Percentiles rank a stretch among this genome's conserved stretches.
These are phyloP conservation scores for Heliornis fulica DNA, from an alignment of 2,113 vertebrate species.

Conservation along the genomic window DNA sequence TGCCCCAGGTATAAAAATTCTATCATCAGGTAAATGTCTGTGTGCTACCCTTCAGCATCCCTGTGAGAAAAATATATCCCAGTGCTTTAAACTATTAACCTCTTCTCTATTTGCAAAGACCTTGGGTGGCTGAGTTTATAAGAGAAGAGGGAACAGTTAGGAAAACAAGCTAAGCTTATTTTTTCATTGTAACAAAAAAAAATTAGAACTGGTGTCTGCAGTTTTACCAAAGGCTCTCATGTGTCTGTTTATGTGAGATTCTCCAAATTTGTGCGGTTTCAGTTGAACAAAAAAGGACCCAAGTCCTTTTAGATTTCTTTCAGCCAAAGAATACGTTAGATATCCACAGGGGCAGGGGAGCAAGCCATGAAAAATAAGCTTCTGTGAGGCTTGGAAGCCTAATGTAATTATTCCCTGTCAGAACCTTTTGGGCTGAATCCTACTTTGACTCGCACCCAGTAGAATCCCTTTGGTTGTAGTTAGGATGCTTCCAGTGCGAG, in stretches of 20 bases:
- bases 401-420: constrained; percentile 5
- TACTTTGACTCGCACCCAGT: background rate
- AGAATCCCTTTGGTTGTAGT: background rate
- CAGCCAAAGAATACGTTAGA: constrained; percentile 31
- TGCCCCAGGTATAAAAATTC: background rate
- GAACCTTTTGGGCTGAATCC: constrained; percentile 1
- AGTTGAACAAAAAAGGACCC: background rate
- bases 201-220: constrained; percentile 30
- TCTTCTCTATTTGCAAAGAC: constrained; percentile 2
- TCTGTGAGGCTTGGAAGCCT: constrained; percentile 51
- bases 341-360: constrained; percentile 26
- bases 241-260: constrained; percentile 53
- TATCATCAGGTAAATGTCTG: background rate
- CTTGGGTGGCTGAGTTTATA: background rate
- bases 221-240: constrained; percentile 25
- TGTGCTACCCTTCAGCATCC: background rate
- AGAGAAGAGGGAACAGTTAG: constrained; percentile 10
- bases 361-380: constrained; percentile 63
- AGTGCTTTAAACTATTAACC: constrained; percentile 4
- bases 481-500: background rate
- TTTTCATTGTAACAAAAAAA: constrained; percentile 39
- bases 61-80: background rate
- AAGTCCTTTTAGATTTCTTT: constrained; percentile 4
- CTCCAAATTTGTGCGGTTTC: constrained; percentile 61
- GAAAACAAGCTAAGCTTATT: constrained; percentile 10